Evolutionary conservation across 2,888 invertebrate genomes (phyloP), one percentile per base, ranked within the genome.

Genomic region (Drosophila emarginata): DNA sequence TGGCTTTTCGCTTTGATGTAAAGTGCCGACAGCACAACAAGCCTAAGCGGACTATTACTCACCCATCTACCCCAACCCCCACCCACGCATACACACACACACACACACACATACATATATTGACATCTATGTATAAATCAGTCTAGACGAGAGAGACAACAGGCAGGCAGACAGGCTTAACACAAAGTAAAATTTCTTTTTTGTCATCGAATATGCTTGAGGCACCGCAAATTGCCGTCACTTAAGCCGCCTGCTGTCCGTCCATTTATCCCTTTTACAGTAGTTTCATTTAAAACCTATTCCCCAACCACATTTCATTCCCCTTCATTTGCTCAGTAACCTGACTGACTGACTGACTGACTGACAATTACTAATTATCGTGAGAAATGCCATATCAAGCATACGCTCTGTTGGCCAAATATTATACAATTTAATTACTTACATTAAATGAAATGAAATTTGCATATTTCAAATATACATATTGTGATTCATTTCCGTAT

Each of bases 191-290:
- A 45, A 88, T 87, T 86, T 84, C 85, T 86, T 85, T 85, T 88
- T 87, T 85, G 85, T 85, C 82, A 86, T 87, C 72, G 79, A 87
- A 86, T 86, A 88, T 77, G 82, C 87, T 86, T 86, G 85, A 87
- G 80, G 89, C 68, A 86, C 80, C 80, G 85, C 81, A 85, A 81
- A 79, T 76, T 76, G 87, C 76, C 82, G 80, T 78, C 88, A 83
- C 76, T 86, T 85, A 86, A 83, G 87, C 86, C 67, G 66, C 58
- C 65, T 45, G 51, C 40, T 11, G 36, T 58, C 15, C 28, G 2
- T 61, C 32, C 32, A 37, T 6, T 26, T 6, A n/a, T 0, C 14
- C 45, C 45, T n/a, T 26, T 28, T 50, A 45, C 40, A 45, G 18
- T 45, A 45, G 40, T 40, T 40, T 45, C 18, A 32, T 32, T 32